Conservation (phyloP, 2,888 invertebrate genomes). For the Polyommatus icarus region DNA sequence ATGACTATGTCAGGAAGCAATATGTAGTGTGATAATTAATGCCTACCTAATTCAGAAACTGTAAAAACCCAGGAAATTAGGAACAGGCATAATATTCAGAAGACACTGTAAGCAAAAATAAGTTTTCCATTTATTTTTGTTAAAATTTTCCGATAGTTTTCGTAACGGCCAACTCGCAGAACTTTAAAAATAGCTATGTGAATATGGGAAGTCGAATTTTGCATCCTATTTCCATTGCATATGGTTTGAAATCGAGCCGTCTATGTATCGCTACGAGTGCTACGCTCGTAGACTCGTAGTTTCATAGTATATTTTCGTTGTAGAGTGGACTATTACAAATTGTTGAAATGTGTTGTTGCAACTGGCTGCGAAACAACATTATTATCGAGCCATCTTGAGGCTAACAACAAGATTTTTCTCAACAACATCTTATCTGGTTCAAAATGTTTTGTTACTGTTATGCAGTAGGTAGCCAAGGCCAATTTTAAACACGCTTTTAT, state of each 20-base stretch:
- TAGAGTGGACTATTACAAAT: slow-evolving; percentile 15
- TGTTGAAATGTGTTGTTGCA: not conserved
- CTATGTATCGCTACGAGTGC: not conserved
- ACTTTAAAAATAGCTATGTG: not conserved
- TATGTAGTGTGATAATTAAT: not conserved
- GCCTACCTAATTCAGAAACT: not conserved
- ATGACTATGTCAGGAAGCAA: not conserved
- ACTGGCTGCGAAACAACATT: slow-evolving; percentile 2
- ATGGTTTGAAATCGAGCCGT: not conserved
- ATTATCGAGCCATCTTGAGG: not conserved
- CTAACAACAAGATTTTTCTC: not conserved
- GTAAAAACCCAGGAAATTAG: not conserved
- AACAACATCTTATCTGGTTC: not conserved
- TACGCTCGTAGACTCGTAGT: slow-evolving; percentile 6
- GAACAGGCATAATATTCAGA: not conserved
- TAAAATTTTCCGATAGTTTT: not conserved
- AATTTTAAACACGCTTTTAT: no score
- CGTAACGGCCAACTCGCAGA: slow-evolving; percentile 3
- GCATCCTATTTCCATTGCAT: not conserved
- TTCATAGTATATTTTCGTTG: not conserved
- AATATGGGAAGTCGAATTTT: not conserved
- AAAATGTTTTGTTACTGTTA: not conserved
- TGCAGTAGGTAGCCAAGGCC: no score
- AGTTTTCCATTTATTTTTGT: not conserved
- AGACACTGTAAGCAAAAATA: not conserved